Percentiles rank a stretch among this genome's conserved stretches.
These are phyloP conservation scores for Hypselothyrea guttata DNA, from an alignment of 2,888 invertebrate genomes.

Conservation along the genomic window DNA sequence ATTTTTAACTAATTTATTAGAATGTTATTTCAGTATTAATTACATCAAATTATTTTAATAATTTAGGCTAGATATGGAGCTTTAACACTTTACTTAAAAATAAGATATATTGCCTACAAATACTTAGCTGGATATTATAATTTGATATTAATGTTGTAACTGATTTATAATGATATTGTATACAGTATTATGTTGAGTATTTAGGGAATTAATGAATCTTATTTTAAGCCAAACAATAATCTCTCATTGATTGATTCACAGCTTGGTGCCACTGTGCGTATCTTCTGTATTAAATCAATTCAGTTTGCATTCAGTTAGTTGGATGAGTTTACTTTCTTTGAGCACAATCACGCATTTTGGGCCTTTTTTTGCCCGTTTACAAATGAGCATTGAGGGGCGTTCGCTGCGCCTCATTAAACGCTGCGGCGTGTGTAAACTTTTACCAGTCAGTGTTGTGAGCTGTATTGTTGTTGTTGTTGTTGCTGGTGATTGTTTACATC, in stretches of 20 bases:
- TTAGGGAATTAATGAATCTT: too few species aligned
- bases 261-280: slow-evolving; percentile 4
- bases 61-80: too few species aligned
- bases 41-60: too few species aligned
- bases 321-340: background rate
- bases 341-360: slow-evolving; percentile 14
- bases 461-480: slow-evolving; percentile 23
- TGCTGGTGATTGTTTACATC: slow-evolving; percentile 27
- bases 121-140: too few species aligned
- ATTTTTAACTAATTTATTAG: background rate
- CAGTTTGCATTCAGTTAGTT: background rate
- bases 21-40: too few species aligned
- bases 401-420: slow-evolving; percentile 57
- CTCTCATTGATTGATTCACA: too few species aligned
- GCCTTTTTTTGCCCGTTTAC: slow-evolving; percentile 27
- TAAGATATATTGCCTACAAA: too few species aligned
- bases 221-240: too few species aligned
- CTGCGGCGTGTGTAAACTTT: slow-evolving; percentile 53
- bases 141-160: too few species aligned
- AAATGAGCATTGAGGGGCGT: slow-evolving; percentile 38
- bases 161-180: too few species aligned
- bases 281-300: slow-evolving; percentile 1
- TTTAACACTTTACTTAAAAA: too few species aligned
- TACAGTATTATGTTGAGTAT: too few species aligned
- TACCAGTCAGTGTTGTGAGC: slow-evolving; percentile 42